Base-by-base conservation (phyloP, 1,140 invertebrate species). In the Lucilia cuprina region DNA sequence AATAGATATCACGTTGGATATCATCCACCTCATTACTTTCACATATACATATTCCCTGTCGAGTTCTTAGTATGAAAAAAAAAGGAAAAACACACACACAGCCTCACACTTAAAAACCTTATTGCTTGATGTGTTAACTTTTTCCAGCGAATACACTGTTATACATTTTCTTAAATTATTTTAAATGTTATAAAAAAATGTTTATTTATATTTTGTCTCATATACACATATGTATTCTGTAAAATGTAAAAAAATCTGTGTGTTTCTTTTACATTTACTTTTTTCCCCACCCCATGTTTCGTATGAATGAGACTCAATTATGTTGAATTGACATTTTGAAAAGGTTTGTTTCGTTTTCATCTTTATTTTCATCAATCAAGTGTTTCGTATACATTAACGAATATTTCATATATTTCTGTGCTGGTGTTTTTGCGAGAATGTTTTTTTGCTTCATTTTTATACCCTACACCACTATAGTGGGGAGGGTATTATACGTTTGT, bases 281-380 rank as follows among this genome's bases (percentile, higher is more conserved):
- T 78, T 78, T 41, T 78, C 17, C n/a, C 17, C n/a, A 12, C 41
- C 10, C 7, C 41, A 8, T 30, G 21, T 75, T 75, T 34, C 25
- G 25, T n/a, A 25, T 47, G 77, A 19, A 47, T 49, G 77, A 41
- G 47, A 80, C 77, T 80, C 77, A 80, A 80, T 80, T 80, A 80
- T 21, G 19, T 80, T 49, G 41, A 80, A 80, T 49, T 80, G 77
- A 30, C 77, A 80, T 49, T 47, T 80, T 80, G 41, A 49, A 80
- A 80, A 80, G 77, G 77, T 80, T 80, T 60, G 14, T n/a, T 60
- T 17, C 55, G 55, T 60, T 60, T n/a, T 17, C 55, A 60, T n/a
- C 55, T 70, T 19, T 70, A 21, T 70, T 70, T 70, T 70, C 19
- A 70, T 70, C 65, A 70, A 70, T 70, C 65, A 70, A 70, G n/a